A percentile compares a stretch with the other conserved stretches of the same genome.
Evolutionary conservation across 2,888 invertebrate species (phyloP).

Genomic region (Subacronicta megacephala): DNA sequence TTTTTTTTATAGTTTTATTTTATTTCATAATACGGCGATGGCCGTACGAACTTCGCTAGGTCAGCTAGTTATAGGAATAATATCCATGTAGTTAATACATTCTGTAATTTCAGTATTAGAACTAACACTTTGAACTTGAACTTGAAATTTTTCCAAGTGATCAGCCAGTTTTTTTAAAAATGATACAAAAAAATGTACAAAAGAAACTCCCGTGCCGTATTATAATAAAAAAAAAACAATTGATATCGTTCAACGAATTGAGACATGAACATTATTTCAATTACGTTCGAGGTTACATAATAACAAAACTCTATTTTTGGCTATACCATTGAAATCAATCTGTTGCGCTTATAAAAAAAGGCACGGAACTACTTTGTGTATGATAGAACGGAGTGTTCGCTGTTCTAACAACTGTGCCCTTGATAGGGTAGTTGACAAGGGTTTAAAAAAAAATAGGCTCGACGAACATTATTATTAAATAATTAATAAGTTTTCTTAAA

Average conservation of each 20-base stretch:
- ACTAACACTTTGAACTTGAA: no score
- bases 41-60: no score
- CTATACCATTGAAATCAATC: constrained; percentile 31
- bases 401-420: neutral
- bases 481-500: no score
- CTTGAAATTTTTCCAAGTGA: neutral
- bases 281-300: constrained; percentile 43
- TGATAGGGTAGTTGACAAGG: neutral
- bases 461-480: no score
- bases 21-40: no score
- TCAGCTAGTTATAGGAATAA: no score
- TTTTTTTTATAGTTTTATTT: no score
- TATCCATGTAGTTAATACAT: no score
- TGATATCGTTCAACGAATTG: constrained; percentile 28
- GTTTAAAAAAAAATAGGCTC: no score
- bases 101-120: no score
- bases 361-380: constrained; percentile 7
- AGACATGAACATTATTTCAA: constrained; percentile 36
- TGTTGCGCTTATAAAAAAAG: constrained; percentile 36
- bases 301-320: constrained; percentile 25
- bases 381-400: neutral
- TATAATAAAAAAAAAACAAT: constrained; percentile 18
- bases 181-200: neutral
- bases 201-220: no score
- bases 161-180: no score